phyloP scores from a whole-genome alignment of 2,797 vertebrate species.

The Erithacus rubecula region DNA sequence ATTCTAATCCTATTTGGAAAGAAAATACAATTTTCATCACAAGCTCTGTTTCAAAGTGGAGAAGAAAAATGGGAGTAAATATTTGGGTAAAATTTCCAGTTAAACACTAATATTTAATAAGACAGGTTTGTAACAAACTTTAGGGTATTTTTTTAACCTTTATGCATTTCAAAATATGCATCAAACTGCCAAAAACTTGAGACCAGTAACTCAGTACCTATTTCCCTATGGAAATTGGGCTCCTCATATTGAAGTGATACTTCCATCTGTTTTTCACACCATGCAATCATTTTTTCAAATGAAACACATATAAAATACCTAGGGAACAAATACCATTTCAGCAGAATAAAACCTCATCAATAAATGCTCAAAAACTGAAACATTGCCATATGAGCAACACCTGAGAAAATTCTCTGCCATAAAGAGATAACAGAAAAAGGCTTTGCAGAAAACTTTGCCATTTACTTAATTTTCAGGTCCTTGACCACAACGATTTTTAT shows the following conservation, averaged over 20 bases:
- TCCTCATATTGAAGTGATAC: not conserved
- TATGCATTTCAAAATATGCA: not conserved
- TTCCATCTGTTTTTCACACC: not conserved
- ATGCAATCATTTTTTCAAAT: not conserved
- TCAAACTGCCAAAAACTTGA: not conserved
- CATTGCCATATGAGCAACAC: accelerated
- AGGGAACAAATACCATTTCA: not conserved
- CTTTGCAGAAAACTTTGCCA: not conserved
- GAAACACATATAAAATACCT: not conserved
- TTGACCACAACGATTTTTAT: not conserved
- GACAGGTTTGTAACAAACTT: not conserved
- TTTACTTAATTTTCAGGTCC: not conserved
- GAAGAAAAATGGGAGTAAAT: not conserved
- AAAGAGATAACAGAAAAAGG: not conserved
- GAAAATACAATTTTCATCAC: not conserved
- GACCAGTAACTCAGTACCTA: not conserved
- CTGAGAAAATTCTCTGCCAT: not conserved
- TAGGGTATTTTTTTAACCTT: not conserved
- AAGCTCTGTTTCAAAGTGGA: not conserved
- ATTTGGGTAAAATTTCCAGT: not conserved
- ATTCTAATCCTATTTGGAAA: not conserved
- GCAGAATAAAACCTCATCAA: not conserved
- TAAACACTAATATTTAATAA: not conserved
- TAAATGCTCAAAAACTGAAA: not conserved
- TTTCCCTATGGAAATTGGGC: not conserved